phyloP scores from a whole-genome alignment of 1,140 invertebrate species.

The Drosophila leontia region DNA sequence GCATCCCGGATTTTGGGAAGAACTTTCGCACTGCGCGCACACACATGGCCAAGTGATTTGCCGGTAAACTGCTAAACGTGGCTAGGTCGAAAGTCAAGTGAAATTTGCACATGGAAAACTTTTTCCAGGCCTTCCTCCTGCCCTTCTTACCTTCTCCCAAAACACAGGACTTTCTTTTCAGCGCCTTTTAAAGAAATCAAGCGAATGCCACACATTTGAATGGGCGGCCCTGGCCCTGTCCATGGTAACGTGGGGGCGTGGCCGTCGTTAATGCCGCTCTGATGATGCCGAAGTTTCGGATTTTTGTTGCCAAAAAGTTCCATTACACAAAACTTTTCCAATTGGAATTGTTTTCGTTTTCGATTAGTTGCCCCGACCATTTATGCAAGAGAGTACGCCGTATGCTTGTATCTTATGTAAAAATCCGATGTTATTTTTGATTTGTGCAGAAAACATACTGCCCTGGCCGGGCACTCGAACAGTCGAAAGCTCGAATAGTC shows the following conservation, averaged over 20 bases:
- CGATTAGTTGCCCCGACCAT: constrained; percentile 61
- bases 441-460: constrained; percentile 50
- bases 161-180: constrained; percentile 22
- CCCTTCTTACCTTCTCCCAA: neutral
- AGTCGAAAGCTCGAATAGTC: neutral
- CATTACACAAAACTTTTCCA: constrained; percentile 65
- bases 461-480: neutral
- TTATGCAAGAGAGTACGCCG: constrained; percentile 42
- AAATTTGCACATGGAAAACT: constrained; percentile 66
- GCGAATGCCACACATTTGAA: constrained; percentile 63
- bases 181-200: constrained; percentile 64
- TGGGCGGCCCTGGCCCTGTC: constrained; percentile 26
- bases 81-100: constrained; percentile 66
- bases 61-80: constrained; percentile 79
- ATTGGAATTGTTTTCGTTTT: constrained; percentile 71
- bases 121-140: constrained; percentile 30
- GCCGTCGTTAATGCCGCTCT: constrained; percentile 32
- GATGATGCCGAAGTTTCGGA: constrained; percentile 55
- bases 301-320: constrained; percentile 54
- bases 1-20: constrained; percentile 43
- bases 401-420: constrained; percentile 36
- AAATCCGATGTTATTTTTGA: constrained; percentile 56
- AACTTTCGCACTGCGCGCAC: constrained; percentile 12
- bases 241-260: constrained; percentile 18
- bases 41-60: constrained; percentile 71